Evolutionary conservation across 2,797 vertebrate species (phyloP).

Genomic region (Cossypha niveicapilla): DNA sequence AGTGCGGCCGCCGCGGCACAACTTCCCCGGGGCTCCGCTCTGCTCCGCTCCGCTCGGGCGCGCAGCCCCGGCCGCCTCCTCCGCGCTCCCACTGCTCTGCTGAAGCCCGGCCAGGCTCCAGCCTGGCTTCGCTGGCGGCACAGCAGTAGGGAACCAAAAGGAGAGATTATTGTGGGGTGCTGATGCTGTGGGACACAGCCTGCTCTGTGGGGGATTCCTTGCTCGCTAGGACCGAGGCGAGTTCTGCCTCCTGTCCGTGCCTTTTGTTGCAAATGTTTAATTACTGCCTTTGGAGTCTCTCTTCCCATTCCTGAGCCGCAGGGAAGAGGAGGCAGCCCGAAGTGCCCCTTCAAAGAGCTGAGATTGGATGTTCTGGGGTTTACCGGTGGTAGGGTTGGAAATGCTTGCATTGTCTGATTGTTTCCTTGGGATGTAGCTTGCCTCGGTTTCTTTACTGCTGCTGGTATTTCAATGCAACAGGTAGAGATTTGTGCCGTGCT

Average conservation of each 20-base stretch:
- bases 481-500: not conserved
- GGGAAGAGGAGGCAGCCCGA: not conserved
- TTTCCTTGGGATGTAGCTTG: not conserved
- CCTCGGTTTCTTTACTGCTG: not conserved
- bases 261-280: not conserved
- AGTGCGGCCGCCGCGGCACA: not conserved
- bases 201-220: not conserved
- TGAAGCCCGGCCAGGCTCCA: fast-evolving
- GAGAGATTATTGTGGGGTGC: not conserved
- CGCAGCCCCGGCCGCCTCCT: not conserved
- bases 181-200: not conserved
- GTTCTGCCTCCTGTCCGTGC: fast-evolving
- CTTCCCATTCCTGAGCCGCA: fast-evolving
- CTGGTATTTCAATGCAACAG: not conserved
- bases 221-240: fast-evolving
- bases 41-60: not conserved
- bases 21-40: not conserved
- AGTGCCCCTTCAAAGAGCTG: fast-evolving
- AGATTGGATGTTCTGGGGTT: not conserved
- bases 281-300: not conserved
- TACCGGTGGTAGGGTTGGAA: not conserved
- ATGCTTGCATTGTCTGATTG: fast-evolving
- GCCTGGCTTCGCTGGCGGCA: not conserved
- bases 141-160: not conserved
- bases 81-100: not conserved